Evolutionary conservation across 2,797 vertebrate species (phyloP).

Genomic region (Hydrophis major): DNA sequence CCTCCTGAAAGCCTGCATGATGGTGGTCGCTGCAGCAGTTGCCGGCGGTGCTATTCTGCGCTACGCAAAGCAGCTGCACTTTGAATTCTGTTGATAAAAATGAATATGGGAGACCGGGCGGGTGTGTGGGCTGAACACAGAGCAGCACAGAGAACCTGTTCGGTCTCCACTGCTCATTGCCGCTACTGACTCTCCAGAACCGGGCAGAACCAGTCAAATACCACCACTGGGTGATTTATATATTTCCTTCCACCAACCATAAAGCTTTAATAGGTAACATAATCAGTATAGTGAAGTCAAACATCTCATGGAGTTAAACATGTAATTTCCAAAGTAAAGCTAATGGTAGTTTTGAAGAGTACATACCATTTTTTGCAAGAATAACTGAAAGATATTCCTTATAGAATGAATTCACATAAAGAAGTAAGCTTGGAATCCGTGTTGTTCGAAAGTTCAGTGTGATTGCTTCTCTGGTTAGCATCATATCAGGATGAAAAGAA

Average conservation of each 20-base stretch:
- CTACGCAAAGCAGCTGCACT: too few relatives aligned
- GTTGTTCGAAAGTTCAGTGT: slow-evolving; percentile 84
- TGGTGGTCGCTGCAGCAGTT: too few relatives aligned
- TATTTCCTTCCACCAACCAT: not conserved
- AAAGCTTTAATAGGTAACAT: not conserved
- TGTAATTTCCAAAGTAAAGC: not conserved
- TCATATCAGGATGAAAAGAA: slow-evolving; percentile 79
- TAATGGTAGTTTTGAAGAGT: not conserved
- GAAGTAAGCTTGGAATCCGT: slow-evolving; percentile 80
- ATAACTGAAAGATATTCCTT: slow-evolving; percentile 84
- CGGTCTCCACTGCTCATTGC: too few relatives aligned
- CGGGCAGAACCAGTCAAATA: too few relatives aligned
- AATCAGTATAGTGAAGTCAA: not conserved
- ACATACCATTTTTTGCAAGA: slow-evolving; percentile 83
- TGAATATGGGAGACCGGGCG: too few relatives aligned
- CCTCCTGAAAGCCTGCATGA: too few relatives aligned
- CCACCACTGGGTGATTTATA: not conserved
- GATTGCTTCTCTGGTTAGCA: slow-evolving; percentile 77
- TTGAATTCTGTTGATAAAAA: too few relatives aligned
- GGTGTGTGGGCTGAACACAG: too few relatives aligned
- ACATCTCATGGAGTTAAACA: not conserved
- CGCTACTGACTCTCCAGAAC: too few relatives aligned
- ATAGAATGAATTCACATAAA: slow-evolving; percentile 80
- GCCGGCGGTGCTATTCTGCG: too few relatives aligned
- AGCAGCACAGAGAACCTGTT: too few relatives aligned